phyloP scores from a whole-genome alignment of 53 echinoderm and acorn worm species.

The Paelopatides confundens region DNA sequence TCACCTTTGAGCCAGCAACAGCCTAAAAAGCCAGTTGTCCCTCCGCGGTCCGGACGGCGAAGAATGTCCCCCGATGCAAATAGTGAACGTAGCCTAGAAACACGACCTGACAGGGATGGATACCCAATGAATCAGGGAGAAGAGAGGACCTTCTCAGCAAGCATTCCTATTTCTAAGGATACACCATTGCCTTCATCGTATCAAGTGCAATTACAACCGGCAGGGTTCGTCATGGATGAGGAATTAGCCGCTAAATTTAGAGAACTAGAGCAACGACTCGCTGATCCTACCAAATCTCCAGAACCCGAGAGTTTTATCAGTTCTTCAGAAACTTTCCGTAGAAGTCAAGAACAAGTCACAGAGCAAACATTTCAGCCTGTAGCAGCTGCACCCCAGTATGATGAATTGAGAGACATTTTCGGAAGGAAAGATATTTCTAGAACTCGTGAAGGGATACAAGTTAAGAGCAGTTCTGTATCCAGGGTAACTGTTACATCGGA shows the following conservation, averaged over 20 bases:
- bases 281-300: constrained; percentile 14
- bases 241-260: constrained; percentile 16
- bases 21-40: background rate
- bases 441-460: background rate
- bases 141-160: background rate
- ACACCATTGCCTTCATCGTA: constrained; percentile 8
- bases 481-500: background rate
- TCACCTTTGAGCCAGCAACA: background rate
- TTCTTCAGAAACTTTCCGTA: background rate
- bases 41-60: background rate
- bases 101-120: background rate
- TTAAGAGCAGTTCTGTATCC: background rate
- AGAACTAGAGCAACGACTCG: background rate
- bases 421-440: background rate
- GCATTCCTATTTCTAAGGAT: constrained; percentile 3
- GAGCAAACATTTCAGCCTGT: background rate
- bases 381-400: background rate
- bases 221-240: constrained; percentile 15
- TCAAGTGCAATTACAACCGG: constrained; percentile 44
- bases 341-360: background rate
- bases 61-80: constrained; percentile 2
- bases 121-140: background rate
- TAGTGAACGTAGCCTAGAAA: background rate
- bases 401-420: constrained; percentile 15
- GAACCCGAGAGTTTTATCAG: background rate